phyloP scores from a whole-genome alignment of 2,888 invertebrate genomes.

The Dilophus febrilis region DNA sequence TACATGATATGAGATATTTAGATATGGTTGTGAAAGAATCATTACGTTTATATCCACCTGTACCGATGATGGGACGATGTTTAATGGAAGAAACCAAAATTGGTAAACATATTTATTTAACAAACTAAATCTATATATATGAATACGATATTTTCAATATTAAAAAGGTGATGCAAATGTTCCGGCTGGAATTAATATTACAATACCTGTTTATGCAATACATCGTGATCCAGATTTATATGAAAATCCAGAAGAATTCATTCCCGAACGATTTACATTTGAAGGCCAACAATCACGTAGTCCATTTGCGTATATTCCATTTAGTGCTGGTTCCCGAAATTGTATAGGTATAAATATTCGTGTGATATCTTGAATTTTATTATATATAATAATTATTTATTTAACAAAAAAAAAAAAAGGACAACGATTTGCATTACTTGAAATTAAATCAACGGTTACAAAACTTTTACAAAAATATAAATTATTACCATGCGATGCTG shows the following conservation, averaged over 20 bases:
- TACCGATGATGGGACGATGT: slow-evolving; percentile 19
- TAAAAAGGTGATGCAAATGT: not conserved
- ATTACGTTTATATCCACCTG: slow-evolving; percentile 25
- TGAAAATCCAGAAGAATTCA: slow-evolving; percentile 21
- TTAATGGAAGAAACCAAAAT: slow-evolving; percentile 25
- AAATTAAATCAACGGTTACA: slow-evolving; percentile 24
- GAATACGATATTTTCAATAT: too few relatives aligned
- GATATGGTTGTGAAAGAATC: slow-evolving; percentile 28
- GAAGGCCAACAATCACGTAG: slow-evolving; percentile 20
- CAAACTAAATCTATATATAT: too few relatives aligned
- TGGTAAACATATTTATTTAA: slow-evolving; percentile 30
- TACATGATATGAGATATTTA: slow-evolving; percentile 23
- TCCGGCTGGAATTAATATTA: slow-evolving; percentile 2
- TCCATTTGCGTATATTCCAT: slow-evolving; percentile 28
- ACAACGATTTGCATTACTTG: slow-evolving; percentile 27
- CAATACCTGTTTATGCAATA: slow-evolving; percentile 4
- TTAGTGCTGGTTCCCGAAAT: slow-evolving; percentile 28
- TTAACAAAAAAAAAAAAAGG: slow-evolving; percentile 8
- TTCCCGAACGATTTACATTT: slow-evolving; percentile 25
- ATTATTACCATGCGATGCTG: not conserved
- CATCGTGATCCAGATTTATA: slow-evolving; percentile 19
- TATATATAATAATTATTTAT: not conserved
- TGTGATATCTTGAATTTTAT: not conserved
- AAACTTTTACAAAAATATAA: slow-evolving; percentile 20
- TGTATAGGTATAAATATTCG: slow-evolving; percentile 17